These are phyloP conservation scores for Leucophenga varia DNA, from an alignment of 1,140 invertebrate genomes.

Conservation along the genomic window DNA sequence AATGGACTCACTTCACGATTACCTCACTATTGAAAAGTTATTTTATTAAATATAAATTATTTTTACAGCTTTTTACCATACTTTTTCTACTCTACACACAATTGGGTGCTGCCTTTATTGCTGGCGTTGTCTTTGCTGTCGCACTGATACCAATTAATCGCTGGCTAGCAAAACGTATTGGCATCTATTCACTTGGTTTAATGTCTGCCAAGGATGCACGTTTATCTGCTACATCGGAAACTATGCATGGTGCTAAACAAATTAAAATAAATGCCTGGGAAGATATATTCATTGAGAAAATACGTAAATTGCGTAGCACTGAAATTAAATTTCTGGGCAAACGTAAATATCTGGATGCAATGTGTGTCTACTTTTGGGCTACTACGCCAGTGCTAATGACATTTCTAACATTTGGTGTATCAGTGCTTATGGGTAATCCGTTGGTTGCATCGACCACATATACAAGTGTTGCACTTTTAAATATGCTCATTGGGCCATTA, in stretches of 20 bases:
- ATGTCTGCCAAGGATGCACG: constrained; percentile 91
- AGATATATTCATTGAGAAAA: constrained; percentile 74
- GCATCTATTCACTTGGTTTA: constrained; percentile 78
- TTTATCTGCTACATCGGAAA: constrained; percentile 86
- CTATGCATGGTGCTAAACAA: constrained; percentile 81
- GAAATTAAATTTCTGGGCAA: constrained; percentile 79
- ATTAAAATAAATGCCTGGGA: constrained; percentile 96
- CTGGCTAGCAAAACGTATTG: constrained; percentile 87
- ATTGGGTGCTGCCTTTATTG: constrained; percentile 88
- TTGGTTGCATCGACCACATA: constrained; percentile 90
- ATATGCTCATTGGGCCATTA: constrained; percentile 93
- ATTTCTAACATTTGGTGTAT: constrained; percentile 87
- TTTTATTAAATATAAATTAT: neutral
- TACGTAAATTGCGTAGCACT: constrained; percentile 64
- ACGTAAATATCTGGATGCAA: constrained; percentile 96
- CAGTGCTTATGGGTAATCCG: constrained; percentile 78
- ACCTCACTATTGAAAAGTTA: too few species aligned
- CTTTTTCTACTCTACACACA: constrained; percentile 82
- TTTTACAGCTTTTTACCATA: constrained; percentile 74
- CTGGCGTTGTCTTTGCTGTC: constrained; percentile 83
- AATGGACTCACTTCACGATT: too few species aligned
- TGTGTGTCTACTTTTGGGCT: constrained; percentile 99
- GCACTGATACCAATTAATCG: constrained; percentile 95
- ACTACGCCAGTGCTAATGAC: constrained; percentile 96
- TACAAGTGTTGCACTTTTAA: constrained; percentile 90